Evolutionary conservation across 1,140 invertebrate genomes (phyloP), one percentile per base, ranked within the genome.

Genomic region (Papilio helenus): DNA sequence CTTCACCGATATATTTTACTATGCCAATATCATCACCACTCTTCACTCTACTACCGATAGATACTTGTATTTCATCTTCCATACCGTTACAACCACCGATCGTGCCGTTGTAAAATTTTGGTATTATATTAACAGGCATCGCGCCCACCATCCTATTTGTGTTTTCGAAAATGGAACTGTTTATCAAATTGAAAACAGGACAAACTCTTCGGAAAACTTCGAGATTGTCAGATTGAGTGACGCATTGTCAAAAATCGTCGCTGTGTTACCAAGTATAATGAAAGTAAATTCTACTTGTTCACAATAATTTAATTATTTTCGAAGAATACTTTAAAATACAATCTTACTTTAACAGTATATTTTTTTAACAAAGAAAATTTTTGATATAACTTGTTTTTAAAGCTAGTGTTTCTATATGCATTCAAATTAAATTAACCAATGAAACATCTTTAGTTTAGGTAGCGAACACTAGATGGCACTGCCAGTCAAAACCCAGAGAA

Each of bases 121-220:
- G 90, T 88, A 94, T 90, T 88, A 93, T 87, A 89, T 93, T 91
- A 85, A 93, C 89, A 92, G 94, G 93, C 91, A 94, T 92, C 84
- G 93, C 94, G 93, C 94, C 94, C 93, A 95, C 94, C 94, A 95
- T 95, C 90, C 86, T 95, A 89, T 92, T 89, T 84, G 81, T 82
- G 84, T 90, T 90, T 93, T 93, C 90, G 86, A 93, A 92, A 93
- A 92, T 89, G 82, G 89, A 93, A 93, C 87, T 93, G 85, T 93
- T 92, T 92, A 89, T 89, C 83, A 92, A 93, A 91, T 91, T 85
- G 88, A 93, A 94, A 94, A 90, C 93, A 93, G 91, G 58, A 85
- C 87, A 89, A 88, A 90, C 85, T 90, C 87, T 86, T 87, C 81
- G 76, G 87, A 87, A 89, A 88, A 82, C 80, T 82, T 65, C 79